Evolutionary conservation across 2,888 invertebrate species (phyloP).

Genomic region (Amphipyra tragopoginis): DNA sequence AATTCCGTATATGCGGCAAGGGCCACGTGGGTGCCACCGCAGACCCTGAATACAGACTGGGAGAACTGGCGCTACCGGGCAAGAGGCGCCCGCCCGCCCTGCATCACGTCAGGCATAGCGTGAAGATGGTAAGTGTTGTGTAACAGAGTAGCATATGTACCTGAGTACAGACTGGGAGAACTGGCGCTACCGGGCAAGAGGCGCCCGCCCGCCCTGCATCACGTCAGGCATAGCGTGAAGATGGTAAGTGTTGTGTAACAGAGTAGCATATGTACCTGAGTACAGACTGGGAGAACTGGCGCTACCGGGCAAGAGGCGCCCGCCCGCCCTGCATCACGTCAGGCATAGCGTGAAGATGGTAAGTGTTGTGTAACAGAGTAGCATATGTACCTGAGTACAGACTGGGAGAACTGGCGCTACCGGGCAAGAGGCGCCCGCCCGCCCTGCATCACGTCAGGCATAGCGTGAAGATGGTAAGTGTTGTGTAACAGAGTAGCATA

Average conservation of each 20-base stretch:
- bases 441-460: slow-evolving; percentile 81
- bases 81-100: slow-evolving; percentile 86
- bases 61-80: slow-evolving; percentile 92
- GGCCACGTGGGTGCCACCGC: slow-evolving; percentile 72
- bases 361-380: slow-evolving; percentile 57
- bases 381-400: slow-evolving; percentile 86
- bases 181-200: slow-evolving; percentile 92
- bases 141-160: neutral
- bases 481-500: neutral
- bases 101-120: slow-evolving; percentile 84
- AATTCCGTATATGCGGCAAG: slow-evolving; percentile 77
- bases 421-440: slow-evolving; percentile 89
- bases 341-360: slow-evolving; percentile 87
- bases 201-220: slow-evolving; percentile 80
- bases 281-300: slow-evolving; percentile 93
- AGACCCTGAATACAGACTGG: slow-evolving; percentile 88
- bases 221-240: slow-evolving; percentile 83
- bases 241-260: slow-evolving; percentile 77
- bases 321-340: slow-evolving; percentile 80
- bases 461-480: slow-evolving; percentile 87
- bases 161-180: slow-evolving; percentile 91
- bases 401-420: slow-evolving; percentile 92
- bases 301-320: slow-evolving; percentile 91
- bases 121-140: slow-evolving; percentile 83
- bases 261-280: slow-evolving; percentile 52